Conservation (phyloP, 2,888 invertebrate genomes). For the Prosapia bicincta region DNA sequence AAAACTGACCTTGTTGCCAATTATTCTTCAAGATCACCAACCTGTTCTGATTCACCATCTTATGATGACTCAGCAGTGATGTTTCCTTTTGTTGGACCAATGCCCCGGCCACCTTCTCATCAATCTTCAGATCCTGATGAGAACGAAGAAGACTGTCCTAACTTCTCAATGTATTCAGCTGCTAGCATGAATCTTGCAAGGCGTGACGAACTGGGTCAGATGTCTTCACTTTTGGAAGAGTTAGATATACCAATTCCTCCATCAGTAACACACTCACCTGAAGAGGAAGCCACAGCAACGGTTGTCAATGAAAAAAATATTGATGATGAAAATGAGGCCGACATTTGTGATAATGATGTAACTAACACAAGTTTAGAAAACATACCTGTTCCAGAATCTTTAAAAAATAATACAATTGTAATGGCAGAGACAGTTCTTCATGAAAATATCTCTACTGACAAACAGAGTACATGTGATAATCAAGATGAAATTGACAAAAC, state of each 20-base stretch:
- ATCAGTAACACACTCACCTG: slow-evolving; percentile 39
- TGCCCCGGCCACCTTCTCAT: slow-evolving; percentile 15
- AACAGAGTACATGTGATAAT: neutral
- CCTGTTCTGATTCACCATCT: slow-evolving; percentile 33
- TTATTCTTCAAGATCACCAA: slow-evolving; percentile 21
- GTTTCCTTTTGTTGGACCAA: slow-evolving; percentile 21
- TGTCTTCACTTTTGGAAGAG: neutral
- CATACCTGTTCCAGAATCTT: slow-evolving; percentile 22
- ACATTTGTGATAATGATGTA: slow-evolving; percentile 17
- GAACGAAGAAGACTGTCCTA: slow-evolving; percentile 71
- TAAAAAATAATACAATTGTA: slow-evolving; percentile 7
- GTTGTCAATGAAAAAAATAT: slow-evolving; percentile 28
- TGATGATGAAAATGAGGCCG: slow-evolving; percentile 24
- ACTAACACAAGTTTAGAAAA: slow-evolving; percentile 5
- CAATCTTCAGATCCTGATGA: slow-evolving; percentile 50
- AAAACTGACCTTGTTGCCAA: slow-evolving; percentile 4
- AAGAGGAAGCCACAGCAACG: slow-evolving; percentile 25
- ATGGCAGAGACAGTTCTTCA: neutral
- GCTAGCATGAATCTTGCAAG: slow-evolving; percentile 72
- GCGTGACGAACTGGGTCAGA: slow-evolving; percentile 35
- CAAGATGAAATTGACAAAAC: neutral
- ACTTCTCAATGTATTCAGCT: slow-evolving; percentile 80
- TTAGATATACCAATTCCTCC: slow-evolving; percentile 24
- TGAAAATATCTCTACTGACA: slow-evolving; percentile 7
- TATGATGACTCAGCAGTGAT: slow-evolving; percentile 12